Evolutionary conservation across 2,888 invertebrate species (phyloP).

Genomic region (Papilio demoleus): DNA sequence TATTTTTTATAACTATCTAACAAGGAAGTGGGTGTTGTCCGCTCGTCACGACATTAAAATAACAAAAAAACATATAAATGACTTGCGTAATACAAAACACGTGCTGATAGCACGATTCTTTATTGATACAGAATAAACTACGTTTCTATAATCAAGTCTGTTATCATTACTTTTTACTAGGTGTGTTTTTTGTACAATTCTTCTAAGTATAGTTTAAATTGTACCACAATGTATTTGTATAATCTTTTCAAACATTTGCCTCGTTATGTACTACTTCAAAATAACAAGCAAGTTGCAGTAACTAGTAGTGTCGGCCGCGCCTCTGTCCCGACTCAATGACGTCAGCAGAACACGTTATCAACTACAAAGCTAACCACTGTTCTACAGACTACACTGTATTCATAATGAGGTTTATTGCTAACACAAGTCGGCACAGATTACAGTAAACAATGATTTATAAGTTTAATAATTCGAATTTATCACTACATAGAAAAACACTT

Average conservation of each 20-base stretch:
- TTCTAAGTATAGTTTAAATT: not conserved
- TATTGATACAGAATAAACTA: not conserved
- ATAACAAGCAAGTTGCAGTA: not conserved
- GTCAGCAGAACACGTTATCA: conserved; percentile 3
- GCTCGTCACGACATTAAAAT: not conserved
- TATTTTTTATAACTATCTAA: not conserved
- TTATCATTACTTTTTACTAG: not conserved
- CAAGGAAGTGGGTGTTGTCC: conserved; percentile 1
- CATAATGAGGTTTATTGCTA: conserved; percentile 11
- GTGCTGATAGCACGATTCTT: conserved; percentile 4
- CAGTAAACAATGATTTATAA: not conserved
- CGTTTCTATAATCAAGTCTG: not conserved
- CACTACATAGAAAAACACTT: not conserved
- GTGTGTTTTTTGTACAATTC: not conserved
- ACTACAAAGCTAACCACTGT: not conserved
- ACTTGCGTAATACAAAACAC: conserved; percentile 8
- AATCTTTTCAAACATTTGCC: not conserved
- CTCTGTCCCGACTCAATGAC: not conserved
- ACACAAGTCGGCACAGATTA: conserved; percentile 6
- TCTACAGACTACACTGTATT: not conserved
- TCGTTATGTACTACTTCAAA: conserved; percentile 4
- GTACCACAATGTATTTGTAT: not conserved
- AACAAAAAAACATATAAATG: not conserved
- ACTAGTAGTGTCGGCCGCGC: not conserved
- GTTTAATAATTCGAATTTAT: not conserved